phyloP scores from a whole-genome alignment of 1,140 invertebrate species.

The Holcopasites calliopsidis region DNA sequence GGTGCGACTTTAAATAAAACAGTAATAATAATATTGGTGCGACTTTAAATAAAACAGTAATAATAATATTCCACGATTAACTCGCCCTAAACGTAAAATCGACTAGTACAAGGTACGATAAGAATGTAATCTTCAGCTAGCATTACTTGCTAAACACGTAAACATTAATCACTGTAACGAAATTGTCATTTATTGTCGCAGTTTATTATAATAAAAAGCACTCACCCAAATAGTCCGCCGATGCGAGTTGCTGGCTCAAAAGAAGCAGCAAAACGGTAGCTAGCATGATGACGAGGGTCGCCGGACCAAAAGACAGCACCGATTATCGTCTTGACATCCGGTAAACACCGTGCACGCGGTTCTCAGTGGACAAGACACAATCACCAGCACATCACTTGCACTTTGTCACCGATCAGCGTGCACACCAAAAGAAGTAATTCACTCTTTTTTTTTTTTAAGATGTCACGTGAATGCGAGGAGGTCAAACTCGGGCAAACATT shows the following conservation, averaged over 20 bases:
- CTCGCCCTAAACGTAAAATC: not conserved
- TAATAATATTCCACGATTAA: not conserved
- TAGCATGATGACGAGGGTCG: slow-evolving; percentile 54
- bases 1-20: too few species aligned
- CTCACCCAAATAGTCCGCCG: slow-evolving; percentile 66
- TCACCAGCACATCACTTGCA: slow-evolving; percentile 35
- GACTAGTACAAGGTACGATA: not conserved
- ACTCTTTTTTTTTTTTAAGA: not conserved
- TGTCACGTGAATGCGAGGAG: not conserved
- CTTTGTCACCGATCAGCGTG: slow-evolving; percentile 4
- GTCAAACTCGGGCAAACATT: slow-evolving; percentile 3
- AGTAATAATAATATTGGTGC: too few species aligned
- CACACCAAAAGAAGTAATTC: not conserved
- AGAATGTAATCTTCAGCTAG: not conserved
- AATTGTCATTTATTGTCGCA: too few species aligned
- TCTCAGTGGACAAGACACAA: slow-evolving; percentile 25
- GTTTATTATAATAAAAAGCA: too few species aligned
- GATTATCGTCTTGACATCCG: slow-evolving; percentile 34
- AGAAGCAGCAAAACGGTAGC: slow-evolving; percentile 51
- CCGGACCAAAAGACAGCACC: slow-evolving; percentile 14
- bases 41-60: not conserved
- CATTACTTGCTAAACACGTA: not conserved
- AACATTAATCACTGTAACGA: not conserved
- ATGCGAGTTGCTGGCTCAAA: slow-evolving; percentile 41
- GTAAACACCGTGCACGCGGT: slow-evolving; percentile 6